Evolutionary conservation across 2,113 vertebrate species (phyloP).

Genomic region (Chascanopsetta lugubris): DNA sequence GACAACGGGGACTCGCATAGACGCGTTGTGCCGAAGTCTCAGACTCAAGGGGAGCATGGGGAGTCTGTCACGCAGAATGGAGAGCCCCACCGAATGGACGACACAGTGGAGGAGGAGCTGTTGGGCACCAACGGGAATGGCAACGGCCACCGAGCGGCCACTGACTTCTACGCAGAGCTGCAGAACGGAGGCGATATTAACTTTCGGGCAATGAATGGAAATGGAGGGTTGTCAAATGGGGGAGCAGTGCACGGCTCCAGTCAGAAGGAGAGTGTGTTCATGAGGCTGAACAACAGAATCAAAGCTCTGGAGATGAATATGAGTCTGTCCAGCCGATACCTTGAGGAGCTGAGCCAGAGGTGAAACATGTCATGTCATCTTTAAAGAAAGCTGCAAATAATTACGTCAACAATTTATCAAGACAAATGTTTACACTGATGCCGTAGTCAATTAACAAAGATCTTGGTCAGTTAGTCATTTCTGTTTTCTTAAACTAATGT

Average conservation of each 20-base stretch:
- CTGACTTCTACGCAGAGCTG: slow-evolving; percentile 96
- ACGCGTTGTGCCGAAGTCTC: slow-evolving; percentile 22
- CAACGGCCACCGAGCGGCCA: slow-evolving; percentile 86
- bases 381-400: background rate
- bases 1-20: slow-evolving; percentile 62
- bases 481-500: too few relatives aligned
- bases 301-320: slow-evolving; percentile 99
- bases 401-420: background rate
- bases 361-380: slow-evolving; percentile 48
- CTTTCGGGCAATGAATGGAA: slow-evolving; percentile 86
- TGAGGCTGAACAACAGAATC: slow-evolving; percentile 98
- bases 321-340: slow-evolving; percentile 96
- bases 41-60: slow-evolving; percentile 49
- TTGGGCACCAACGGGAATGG: slow-evolving; percentile 73
- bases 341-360: slow-evolving; percentile 99
- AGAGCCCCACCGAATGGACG: slow-evolving; percentile 81
- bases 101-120: slow-evolving; percentile 84
- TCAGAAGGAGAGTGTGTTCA: slow-evolving; percentile 98
- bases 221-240: slow-evolving; percentile 68
- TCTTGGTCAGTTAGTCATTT: too few relatives aligned
- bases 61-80: slow-evolving; percentile 69
- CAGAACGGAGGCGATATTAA: slow-evolving; percentile 90
- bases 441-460: background rate
- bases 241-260: slow-evolving; percentile 91
- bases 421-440: background rate